These are phyloP conservation scores for Pseudococcus jackbeardsleyi DNA, from an alignment of 2,888 invertebrate species.

Conservation along the genomic window DNA sequence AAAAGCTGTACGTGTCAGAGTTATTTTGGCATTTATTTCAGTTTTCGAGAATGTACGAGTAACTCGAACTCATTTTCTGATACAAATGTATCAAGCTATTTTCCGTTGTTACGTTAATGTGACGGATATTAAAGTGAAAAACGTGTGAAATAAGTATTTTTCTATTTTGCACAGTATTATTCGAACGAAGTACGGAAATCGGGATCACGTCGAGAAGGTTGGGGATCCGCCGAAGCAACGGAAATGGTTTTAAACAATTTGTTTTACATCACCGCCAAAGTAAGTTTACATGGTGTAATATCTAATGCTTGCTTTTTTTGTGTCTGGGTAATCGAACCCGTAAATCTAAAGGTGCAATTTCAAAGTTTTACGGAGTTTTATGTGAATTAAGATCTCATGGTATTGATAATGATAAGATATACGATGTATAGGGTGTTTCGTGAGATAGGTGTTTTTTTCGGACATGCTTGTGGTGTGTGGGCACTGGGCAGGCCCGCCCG, in stretches of 20 bases:
- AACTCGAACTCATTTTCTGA: background rate
- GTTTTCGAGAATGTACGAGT: background rate
- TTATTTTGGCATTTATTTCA: background rate
- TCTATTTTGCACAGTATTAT: conserved; percentile 73
- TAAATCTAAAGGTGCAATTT: background rate
- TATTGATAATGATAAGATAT: no score
- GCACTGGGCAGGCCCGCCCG: no score
- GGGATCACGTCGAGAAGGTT: conserved; percentile 87
- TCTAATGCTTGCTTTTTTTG: background rate
- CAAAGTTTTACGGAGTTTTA: no score
- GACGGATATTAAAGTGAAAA: conserved; percentile 14
- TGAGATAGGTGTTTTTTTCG: no score
- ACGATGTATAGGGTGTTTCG: no score
- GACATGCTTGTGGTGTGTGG: no score
- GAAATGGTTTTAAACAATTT: conserved; percentile 99
- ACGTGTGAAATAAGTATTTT: conserved; percentile 6
- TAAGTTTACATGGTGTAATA: conserved; percentile 69
- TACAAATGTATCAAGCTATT: conserved; percentile 14
- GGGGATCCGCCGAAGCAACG: conserved; percentile 99
- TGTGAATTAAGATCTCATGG: no score
- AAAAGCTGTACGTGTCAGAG: background rate
- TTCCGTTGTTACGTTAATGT: conserved; percentile 25
- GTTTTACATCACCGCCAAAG: conserved; percentile 97
- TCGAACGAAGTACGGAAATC: conserved; percentile 76
- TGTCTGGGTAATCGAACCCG: background rate